These are phyloP conservation scores for Cephalopterus ornatus DNA, from an alignment of 2,113 vertebrate genomes.

Conservation along the genomic window DNA sequence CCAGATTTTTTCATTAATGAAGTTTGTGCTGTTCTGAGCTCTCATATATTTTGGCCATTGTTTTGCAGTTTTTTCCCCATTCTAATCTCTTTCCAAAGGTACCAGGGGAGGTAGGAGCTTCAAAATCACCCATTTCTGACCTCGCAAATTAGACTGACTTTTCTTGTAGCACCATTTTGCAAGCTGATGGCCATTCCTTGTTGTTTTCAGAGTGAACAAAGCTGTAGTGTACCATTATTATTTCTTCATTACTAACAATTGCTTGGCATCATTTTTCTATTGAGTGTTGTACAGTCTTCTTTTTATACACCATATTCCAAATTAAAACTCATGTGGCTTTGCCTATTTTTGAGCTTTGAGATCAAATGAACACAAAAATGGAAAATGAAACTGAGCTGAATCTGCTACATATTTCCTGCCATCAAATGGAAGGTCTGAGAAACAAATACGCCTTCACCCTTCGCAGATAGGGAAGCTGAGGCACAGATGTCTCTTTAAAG, in stretches of 20 bases:
- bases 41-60: conserved; percentile 4
- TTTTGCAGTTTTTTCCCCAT: not conserved
- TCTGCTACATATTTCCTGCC: conserved; percentile 35
- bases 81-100: not conserved
- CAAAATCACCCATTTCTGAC: not conserved
- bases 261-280: not conserved
- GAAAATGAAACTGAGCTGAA: conserved; percentile 13
- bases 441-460: not conserved
- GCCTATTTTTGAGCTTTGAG: conserved; percentile 9
- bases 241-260: conserved; percentile 20
- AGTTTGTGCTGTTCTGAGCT: conserved; percentile 36
- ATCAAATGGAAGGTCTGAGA: not conserved
- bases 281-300: not conserved
- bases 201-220: not conserved
- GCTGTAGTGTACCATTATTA: not conserved
- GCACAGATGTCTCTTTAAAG: conserved; percentile 20
- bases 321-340: conserved; percentile 4
- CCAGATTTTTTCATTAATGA: conserved; percentile 67
- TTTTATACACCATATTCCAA: conserved; percentile 1
- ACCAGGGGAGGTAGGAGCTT: not conserved
- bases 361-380: conserved; percentile 18
- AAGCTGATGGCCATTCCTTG: not conserved
- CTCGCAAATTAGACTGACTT: not conserved
- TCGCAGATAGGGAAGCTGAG: not conserved
- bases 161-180: not conserved